phyloP scores from a whole-genome alignment of 2,888 invertebrate species.

The Theretra japonica region DNA sequence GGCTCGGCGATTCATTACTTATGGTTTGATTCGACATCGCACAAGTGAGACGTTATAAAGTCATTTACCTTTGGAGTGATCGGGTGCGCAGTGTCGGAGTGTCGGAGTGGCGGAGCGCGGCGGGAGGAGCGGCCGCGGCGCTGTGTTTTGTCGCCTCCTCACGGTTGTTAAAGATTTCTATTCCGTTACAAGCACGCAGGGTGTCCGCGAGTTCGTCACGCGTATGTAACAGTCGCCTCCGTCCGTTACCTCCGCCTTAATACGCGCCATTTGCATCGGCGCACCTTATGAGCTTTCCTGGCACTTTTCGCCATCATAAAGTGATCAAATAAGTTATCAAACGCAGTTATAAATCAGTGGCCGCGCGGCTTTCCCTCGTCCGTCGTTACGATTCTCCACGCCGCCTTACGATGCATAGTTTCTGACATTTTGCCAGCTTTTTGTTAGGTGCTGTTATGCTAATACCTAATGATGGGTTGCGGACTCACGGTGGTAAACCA shows the following conservation, averaged over 20 bases:
- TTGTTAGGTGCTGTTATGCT: conserved; percentile 68
- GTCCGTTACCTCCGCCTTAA: conserved; percentile 67
- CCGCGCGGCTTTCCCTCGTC: conserved; percentile 67
- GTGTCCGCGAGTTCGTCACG: conserved; percentile 32
- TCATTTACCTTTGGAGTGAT: conserved; percentile 61
- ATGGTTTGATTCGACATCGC: conserved; percentile 45
- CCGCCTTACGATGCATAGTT: conserved; percentile 59
- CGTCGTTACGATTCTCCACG: conserved; percentile 77
- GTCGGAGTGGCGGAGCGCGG: conserved; percentile 20
- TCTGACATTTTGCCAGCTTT: conserved; percentile 71
- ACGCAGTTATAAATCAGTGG: conserved; percentile 70
- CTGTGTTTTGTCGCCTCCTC: conserved; percentile 43
- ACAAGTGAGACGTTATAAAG: conserved; percentile 59
- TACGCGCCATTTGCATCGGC: conserved; percentile 73
- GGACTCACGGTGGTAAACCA: conserved; percentile 54
- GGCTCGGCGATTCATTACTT: conserved; percentile 58
- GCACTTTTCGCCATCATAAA: conserved; percentile 81
- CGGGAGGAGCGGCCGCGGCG: conserved; percentile 33
- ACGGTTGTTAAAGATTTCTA: conserved; percentile 65
- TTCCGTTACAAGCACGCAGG: conserved; percentile 65
- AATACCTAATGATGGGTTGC: conserved; percentile 66
- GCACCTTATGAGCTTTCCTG: conserved; percentile 76
- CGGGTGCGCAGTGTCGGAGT: conserved; percentile 34
- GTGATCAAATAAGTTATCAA: conserved; percentile 80
- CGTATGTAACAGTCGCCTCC: conserved; percentile 46